Evolutionary conservation across 2,888 invertebrate species (phyloP).

Genomic region (Hermaeophaga mercurialis): DNA sequence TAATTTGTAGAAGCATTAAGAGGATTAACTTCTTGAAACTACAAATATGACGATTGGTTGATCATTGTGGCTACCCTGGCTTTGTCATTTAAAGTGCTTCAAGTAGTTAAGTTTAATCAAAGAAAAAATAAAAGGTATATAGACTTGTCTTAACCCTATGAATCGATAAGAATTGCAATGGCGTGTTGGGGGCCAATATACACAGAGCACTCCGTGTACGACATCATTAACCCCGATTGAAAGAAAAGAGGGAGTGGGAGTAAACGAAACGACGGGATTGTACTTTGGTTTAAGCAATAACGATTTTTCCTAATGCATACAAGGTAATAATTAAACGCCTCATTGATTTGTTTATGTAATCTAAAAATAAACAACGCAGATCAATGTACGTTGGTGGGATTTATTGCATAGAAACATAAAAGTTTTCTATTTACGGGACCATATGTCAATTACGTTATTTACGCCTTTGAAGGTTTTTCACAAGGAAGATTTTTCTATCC

Average conservation of each 20-base stretch:
- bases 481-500: too few relatives aligned
- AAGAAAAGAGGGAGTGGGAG: slow-evolving; percentile 3
- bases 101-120: too few relatives aligned
- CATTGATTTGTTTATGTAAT: slow-evolving; percentile 1
- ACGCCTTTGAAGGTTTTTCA: too few relatives aligned
- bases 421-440: not conserved
- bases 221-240: slow-evolving; percentile 30
- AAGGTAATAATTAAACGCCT: not conserved
- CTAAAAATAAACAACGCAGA: not conserved
- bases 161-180: slow-evolving; percentile 6
- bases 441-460: too few relatives aligned
- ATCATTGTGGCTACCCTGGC: too few relatives aligned
- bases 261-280: slow-evolving; percentile 3
- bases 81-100: too few relatives aligned
- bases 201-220: slow-evolving; percentile 18
- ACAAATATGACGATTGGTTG: too few relatives aligned
- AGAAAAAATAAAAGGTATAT: not conserved
- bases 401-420: not conserved
- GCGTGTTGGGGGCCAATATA: slow-evolving; percentile 20
- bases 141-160: slow-evolving; percentile 4
- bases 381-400: not conserved
- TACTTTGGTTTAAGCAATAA: slow-evolving; percentile 13
- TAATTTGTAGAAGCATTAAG: too few relatives aligned
- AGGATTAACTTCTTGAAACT: too few relatives aligned
- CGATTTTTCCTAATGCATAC: slow-evolving; percentile 1